phyloP scores from a whole-genome alignment of 2,888 invertebrate genomes.

The Exephanes ischioxanthus region DNA sequence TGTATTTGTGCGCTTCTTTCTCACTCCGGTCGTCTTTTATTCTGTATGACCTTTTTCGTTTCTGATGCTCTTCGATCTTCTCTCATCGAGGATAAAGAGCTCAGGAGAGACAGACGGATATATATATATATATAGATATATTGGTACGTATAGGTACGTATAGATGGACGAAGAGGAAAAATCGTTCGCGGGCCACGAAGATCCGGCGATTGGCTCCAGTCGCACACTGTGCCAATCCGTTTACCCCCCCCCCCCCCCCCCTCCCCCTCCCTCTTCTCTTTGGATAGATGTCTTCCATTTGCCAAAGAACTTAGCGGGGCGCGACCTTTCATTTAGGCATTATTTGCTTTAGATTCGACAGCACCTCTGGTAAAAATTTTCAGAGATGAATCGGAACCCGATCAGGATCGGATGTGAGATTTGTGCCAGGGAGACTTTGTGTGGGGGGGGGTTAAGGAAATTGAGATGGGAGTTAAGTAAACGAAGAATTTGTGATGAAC shows the following conservation, averaged over 20 bases:
- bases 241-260: constrained; percentile 24
- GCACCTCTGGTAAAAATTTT: not conserved
- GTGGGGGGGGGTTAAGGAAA: too few species aligned
- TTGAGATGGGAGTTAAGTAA: not conserved
- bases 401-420: not conserved
- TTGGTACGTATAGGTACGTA: not conserved
- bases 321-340: constrained; percentile 48
- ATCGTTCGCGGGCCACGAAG: constrained; percentile 64
- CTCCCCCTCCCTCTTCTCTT: constrained; percentile 15
- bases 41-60: constrained; percentile 64
- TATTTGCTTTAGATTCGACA: constrained; percentile 16
- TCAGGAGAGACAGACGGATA: constrained; percentile 36
- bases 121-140: too few species aligned
- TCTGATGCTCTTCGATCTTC: constrained; percentile 62
- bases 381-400: not conserved
- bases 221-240: constrained; percentile 61
- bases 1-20: constrained; percentile 33
- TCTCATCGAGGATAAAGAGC: constrained; percentile 62
- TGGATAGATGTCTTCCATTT: constrained; percentile 54
- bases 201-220: constrained; percentile 64
- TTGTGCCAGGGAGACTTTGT: too few species aligned
- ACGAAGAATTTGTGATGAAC: not conserved
- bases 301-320: constrained; percentile 36
- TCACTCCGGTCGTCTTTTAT: constrained; percentile 30
- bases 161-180: constrained; percentile 55